Evolutionary conservation across 2,797 vertebrate species (phyloP), one percentile per base, ranked within the genome.

Genomic region (Pelobates cultripes): DNA sequence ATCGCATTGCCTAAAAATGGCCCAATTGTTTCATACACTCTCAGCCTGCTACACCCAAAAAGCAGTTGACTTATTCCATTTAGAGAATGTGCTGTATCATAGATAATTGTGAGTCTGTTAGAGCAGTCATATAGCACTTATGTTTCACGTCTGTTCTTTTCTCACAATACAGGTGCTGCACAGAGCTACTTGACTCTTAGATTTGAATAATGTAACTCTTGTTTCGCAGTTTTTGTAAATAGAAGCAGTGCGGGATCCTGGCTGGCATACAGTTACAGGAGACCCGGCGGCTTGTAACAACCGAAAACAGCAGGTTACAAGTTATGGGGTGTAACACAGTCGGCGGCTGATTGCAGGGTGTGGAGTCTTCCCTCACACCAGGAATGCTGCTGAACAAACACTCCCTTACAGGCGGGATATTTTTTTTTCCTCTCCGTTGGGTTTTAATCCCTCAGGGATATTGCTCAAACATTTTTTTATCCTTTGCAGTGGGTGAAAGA

Each of bases 311-410:
- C 81, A 78, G 61, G 71, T 83, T 75, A 44, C 28, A 78, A n/a
- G 57, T n/a, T 4, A 14, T 51, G 47, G 47, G 45, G 68, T 73
- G 74, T 71, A 73, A 84, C 45, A 77, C 85, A 75, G 0, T 73
- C 83, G 68, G 63, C 83, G 68, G 63, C 60, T 71, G 14, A 80
- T 66, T 60, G 42, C 60, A 76, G 87, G 87, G 89, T 80, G 90
- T 88, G 86, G 81, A 86, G 68, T 83, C 75, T 73, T 81, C 1
- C 55, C 83, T 86, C 80, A 75, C 84, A 86, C 78, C 86, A 89
- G 89, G 89, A 91, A 90, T 89, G 90, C 82, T 86, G 88, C 85
- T 85, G 89, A 87, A 89, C 89, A 90, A 90, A 90, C 88, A 90
- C 88, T 89, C 88, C 90, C 89, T 88, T 74, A 72, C 77, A 72